phyloP scores from a whole-genome alignment of 2,888 invertebrate species.

The Hydraecia micacea region DNA sequence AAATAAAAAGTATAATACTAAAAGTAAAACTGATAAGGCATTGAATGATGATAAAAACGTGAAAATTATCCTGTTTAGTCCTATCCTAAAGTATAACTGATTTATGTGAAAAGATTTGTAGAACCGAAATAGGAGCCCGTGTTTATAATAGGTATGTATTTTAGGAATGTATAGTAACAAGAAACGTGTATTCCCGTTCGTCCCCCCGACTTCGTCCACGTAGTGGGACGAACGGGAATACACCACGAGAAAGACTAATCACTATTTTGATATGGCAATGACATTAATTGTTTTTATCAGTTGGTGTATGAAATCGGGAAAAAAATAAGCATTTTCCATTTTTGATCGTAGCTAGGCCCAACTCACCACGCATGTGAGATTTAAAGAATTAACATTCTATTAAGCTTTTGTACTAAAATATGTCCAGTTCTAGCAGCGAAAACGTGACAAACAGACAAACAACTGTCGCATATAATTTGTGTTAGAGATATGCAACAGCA shows the following conservation, averaged over 20 bases:
- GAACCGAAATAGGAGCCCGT: constrained; percentile 6
- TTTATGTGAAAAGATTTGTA: constrained; percentile 14
- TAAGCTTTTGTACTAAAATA: too few relatives aligned
- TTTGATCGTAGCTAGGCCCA: not conserved
- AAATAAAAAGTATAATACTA: not conserved
- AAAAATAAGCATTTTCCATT: not conserved
- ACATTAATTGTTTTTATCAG: constrained; percentile 27
- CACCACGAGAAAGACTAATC: constrained; percentile 24
- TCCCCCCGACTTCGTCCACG: too few relatives aligned
- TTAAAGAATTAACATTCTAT: not conserved
- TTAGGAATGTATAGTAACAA: not conserved
- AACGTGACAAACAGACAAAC: not conserved
- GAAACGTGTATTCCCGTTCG: too few relatives aligned
- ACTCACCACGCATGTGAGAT: not conserved
- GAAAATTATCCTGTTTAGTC: constrained; percentile 9
- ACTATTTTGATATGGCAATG: constrained; percentile 50
- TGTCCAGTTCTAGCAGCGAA: not conserved
- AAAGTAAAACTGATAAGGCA: not conserved
- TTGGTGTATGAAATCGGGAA: not conserved
- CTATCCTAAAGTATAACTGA: constrained; percentile 9
- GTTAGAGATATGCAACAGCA: not conserved
- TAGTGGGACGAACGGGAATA: too few relatives aligned
- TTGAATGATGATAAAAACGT: not conserved
- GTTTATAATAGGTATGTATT: constrained; percentile 24
- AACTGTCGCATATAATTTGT: not conserved